phyloP scores from a whole-genome alignment of 2,797 vertebrate genomes.

The Allobates femoralis region DNA sequence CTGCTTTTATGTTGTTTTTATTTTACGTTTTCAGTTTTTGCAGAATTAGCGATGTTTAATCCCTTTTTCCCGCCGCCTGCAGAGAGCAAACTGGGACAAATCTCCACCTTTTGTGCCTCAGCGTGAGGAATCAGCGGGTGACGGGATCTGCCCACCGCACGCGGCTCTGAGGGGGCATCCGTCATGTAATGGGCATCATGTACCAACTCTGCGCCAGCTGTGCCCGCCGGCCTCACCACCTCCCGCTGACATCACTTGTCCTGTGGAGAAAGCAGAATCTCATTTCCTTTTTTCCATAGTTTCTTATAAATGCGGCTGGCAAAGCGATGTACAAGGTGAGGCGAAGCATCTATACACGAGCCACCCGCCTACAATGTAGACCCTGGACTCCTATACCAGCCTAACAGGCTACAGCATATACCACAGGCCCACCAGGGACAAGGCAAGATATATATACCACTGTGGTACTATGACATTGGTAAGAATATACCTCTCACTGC shows the following conservation, averaged over 20 bases:
- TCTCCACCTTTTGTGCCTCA: slow-evolving; percentile 2
- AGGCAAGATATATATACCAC: too few relatives aligned
- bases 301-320: too few relatives aligned
- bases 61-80: background rate
- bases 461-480: too few relatives aligned
- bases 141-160: background rate
- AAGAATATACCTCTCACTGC: too few relatives aligned
- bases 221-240: background rate
- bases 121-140: background rate
- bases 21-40: background rate
- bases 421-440: background rate
- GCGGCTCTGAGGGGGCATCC: background rate
- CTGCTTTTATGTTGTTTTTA: background rate
- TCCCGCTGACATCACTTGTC: background rate
- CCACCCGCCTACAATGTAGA: too few relatives aligned
- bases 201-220: background rate
- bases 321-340: background rate
- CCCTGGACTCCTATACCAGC: background rate
- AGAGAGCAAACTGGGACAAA: slow-evolving; percentile 25
- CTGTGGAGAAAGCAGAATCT: background rate
- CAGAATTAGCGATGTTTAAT: background rate
- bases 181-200: background rate
- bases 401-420: background rate
- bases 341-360: too few relatives aligned
- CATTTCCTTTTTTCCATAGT: background rate